Evolutionary conservation across 2,888 invertebrate genomes (phyloP).

Genomic region (Aphodius sticticus): DNA sequence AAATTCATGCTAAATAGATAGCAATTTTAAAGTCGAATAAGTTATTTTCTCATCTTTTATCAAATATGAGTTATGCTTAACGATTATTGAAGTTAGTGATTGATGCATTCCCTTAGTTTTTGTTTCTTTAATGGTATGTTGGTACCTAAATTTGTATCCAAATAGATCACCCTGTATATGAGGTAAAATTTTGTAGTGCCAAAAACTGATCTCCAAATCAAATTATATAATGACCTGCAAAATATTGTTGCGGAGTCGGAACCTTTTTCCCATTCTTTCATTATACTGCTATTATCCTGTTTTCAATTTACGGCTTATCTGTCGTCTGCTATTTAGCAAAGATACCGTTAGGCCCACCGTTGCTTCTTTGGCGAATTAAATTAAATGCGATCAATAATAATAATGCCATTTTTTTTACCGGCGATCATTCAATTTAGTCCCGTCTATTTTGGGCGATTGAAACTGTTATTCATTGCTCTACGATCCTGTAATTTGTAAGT

Average conservation of each 20-base stretch:
- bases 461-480: neutral
- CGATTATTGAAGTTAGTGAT: too few species aligned
- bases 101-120: too few species aligned
- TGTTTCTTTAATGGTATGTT: too few species aligned
- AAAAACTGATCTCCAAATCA: neutral
- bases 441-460: neutral
- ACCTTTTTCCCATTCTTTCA: neutral
- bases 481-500: neutral
- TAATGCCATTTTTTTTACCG: neutral
- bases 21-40: too few species aligned
- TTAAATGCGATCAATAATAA: neutral
- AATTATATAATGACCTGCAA: neutral
- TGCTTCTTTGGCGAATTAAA: neutral
- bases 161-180: too few species aligned
- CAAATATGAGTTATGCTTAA: too few species aligned
- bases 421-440: neutral
- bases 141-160: too few species aligned
- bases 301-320: constrained; percentile 22
- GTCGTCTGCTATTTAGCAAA: constrained; percentile 21
- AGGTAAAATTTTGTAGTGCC: too few species aligned
- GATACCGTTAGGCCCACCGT: constrained; percentile 10
- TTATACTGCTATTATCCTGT: neutral
- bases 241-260: neutral
- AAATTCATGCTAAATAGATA: too few species aligned
- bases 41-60: too few species aligned